These are phyloP conservation scores for Sebastes jordani DNA, from an alignment of 2,797 vertebrate genomes.

Conservation along the genomic window DNA sequence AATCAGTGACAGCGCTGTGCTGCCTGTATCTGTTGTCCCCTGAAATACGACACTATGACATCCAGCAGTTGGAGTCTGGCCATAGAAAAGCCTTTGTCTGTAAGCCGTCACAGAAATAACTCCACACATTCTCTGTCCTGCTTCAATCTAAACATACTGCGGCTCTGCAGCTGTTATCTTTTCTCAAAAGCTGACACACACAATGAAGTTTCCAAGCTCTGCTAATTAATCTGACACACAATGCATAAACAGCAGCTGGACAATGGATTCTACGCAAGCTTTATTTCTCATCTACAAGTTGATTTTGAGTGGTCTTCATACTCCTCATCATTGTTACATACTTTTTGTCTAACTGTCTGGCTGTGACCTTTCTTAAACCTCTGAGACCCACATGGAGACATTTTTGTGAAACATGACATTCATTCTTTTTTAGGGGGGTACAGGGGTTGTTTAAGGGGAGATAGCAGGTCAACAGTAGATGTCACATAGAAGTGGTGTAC, in stretches of 20 bases:
- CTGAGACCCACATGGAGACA: too few relatives aligned
- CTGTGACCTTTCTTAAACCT: not conserved
- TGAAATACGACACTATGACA: conserved; percentile 5
- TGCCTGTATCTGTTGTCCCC: conserved; percentile 16
- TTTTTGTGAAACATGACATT: too few relatives aligned
- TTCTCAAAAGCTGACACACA: not conserved
- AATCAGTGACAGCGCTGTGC: conserved; percentile 41
- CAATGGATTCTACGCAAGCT: not conserved
- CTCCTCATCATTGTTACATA: not conserved
- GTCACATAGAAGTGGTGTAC: too few relatives aligned
- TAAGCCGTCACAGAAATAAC: conserved; percentile 4
- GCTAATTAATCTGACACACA: not conserved
- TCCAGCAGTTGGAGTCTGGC: conserved; percentile 11
- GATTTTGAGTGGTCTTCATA: not conserved
- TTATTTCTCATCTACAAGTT: not conserved
- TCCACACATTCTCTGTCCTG: not conserved
- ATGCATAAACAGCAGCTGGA: not conserved
- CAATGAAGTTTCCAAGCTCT: not conserved
- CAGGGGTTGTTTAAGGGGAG: too few relatives aligned
- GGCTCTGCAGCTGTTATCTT: not conserved
- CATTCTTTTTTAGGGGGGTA: too few relatives aligned
- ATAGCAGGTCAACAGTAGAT: too few relatives aligned
- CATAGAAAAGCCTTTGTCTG: conserved; percentile 5
- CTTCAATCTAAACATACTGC: not conserved
- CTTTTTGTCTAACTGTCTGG: not conserved